Base-by-base conservation (phyloP, 2,113 vertebrate genomes). In the Rhodinocichla rosea region DNA sequence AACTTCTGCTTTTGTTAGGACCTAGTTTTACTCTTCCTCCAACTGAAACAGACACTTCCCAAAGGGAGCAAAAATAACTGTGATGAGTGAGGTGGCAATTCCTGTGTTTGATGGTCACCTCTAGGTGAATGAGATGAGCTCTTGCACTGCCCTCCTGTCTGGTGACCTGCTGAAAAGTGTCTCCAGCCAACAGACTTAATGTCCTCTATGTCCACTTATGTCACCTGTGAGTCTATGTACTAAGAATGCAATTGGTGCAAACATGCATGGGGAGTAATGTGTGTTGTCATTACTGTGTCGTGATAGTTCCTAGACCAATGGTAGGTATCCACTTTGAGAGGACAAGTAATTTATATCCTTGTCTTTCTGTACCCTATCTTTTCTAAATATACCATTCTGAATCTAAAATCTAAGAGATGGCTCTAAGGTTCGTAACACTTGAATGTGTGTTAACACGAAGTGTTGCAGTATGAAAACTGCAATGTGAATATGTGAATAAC, bases 121-220 rank as follows among this genome's bases (percentile, higher is more conserved):
- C 40, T 85, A 24, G 52, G 40, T 30, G 37, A 74, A 57, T 49
- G 20, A 83, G 30, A 16, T 73, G 30, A 4, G 4, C 6, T 80
- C 6, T 53, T 20, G 2, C 35, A 17, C 30, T 75, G 33, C 13
- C 33, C 4, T 77, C 14, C 11, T 49, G 1, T 35, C 39, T 17
- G 33, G 13, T 74, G 56, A 39, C 33, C 23, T 81, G 42, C 42
- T 87, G 44, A 68, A 32, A 82, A 59, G 14, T 7, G 6, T 77
- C 42, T 89, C 9, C 27, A 55, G 52, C 23, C 40, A 59, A 30
- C 10, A 89, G 35, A 24, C 18, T 70, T 73, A 40, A 40, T 1
- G 0, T 49, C 39, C 73, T 74, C 2, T 60, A 1, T 67, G 39
- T 33, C n/a, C 44, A 37, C 7, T 49, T 71, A 20, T 0, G 1